These are phyloP conservation scores for Amphimallon solstitiale DNA, from an alignment of 2,888 invertebrate species.

Conservation along the genomic window DNA sequence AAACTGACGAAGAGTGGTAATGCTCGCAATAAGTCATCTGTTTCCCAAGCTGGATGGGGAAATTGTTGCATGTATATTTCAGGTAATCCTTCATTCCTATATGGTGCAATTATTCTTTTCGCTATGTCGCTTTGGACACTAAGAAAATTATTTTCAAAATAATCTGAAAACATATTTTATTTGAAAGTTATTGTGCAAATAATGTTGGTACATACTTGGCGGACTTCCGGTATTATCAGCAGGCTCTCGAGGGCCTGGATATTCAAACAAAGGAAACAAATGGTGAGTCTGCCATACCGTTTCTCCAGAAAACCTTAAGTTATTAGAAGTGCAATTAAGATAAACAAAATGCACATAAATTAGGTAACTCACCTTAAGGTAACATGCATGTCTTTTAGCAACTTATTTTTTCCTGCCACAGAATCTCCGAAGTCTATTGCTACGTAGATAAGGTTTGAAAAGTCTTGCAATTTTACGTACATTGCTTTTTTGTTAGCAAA, in stretches of 20 bases:
- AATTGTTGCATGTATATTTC: conserved; percentile 70
- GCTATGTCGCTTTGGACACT: conserved; percentile 68
- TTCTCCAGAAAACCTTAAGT: conserved; percentile 70
- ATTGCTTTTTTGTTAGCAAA: conserved; percentile 46
- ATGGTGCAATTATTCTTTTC: conserved; percentile 38
- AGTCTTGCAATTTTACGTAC: conserved; percentile 43
- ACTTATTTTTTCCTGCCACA: conserved; percentile 59
- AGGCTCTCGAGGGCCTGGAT: conserved; percentile 48
- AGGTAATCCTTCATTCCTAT: conserved; percentile 49
- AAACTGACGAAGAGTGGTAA: conserved; percentile 76
- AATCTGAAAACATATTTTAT: conserved; percentile 62
- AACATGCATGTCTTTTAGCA: conserved; percentile 66
- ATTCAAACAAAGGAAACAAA: conserved; percentile 61
- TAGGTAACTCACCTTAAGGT: conserved; percentile 63
- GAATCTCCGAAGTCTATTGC: conserved; percentile 71
- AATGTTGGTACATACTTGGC: conserved; percentile 40
- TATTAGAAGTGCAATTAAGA: neutral
- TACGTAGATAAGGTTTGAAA: conserved; percentile 58
- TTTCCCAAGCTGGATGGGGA: conserved; percentile 77
- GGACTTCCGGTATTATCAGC: conserved; percentile 40
- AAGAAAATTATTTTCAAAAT: conserved; percentile 73
- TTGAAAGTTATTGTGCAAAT: neutral
- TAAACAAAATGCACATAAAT: neutral
- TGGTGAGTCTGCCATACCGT: conserved; percentile 75
- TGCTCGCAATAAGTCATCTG: conserved; percentile 74